phyloP scores from a whole-genome alignment of 1,140 invertebrate species.

The Coenobita brevimanus region DNA sequence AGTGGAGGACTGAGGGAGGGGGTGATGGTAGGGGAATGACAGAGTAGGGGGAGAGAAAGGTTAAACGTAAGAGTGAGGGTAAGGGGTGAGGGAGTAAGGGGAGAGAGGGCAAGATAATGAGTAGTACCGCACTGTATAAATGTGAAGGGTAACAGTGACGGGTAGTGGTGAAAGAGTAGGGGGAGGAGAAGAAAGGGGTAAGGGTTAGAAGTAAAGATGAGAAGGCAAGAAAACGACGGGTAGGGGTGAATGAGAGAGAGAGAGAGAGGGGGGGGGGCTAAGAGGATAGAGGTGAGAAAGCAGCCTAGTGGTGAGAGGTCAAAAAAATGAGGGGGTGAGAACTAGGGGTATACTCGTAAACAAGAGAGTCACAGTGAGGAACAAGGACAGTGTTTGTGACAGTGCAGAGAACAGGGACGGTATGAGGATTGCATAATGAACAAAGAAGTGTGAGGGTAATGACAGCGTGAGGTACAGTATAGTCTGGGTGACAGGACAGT shows the following conservation, averaged over 20 bases:
- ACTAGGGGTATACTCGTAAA: background rate
- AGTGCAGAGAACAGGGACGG: too few relatives aligned
- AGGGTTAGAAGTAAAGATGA: background rate
- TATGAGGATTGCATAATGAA: too few relatives aligned
- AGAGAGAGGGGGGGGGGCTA: background rate
- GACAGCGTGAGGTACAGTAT: too few relatives aligned
- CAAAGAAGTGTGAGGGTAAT: too few relatives aligned
- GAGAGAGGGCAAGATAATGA: background rate
- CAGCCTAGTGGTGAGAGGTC: background rate
- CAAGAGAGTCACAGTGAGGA: too few relatives aligned
- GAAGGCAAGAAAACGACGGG: background rate
- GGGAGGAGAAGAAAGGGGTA: background rate
- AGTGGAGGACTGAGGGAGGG: background rate
- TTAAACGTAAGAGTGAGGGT: background rate
- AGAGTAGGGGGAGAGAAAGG: background rate
- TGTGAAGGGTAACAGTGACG: too few relatives aligned
- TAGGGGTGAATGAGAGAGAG: background rate
- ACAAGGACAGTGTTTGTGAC: too few relatives aligned
- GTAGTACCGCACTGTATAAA: too few relatives aligned
- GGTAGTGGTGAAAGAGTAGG: background rate
- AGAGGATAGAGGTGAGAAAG: background rate
- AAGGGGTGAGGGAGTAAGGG: background rate
- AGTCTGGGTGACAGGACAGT: too few relatives aligned
- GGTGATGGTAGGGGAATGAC: background rate
- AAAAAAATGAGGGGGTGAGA: background rate